Conservation (phyloP, 1,140 invertebrate species). For the Drosophila pruinosa region DNA sequence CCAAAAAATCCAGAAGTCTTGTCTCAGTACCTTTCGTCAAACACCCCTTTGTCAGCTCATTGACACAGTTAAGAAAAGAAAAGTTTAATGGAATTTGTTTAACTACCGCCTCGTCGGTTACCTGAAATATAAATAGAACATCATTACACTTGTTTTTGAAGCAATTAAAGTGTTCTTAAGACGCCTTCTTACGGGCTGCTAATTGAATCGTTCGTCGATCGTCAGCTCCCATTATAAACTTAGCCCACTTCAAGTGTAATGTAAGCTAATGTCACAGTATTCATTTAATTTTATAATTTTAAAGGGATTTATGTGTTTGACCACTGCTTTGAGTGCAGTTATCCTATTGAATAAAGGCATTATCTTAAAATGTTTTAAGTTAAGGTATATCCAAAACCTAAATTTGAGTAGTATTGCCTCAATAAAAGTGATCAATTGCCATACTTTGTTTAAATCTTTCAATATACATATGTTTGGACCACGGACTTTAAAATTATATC, state of each 20-base stretch:
- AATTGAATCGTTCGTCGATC: slow-evolving; percentile 38
- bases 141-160: slow-evolving; percentile 80
- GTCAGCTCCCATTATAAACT: background rate
- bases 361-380: no score
- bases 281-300: slow-evolving; percentile 53
- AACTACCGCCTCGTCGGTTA: slow-evolving; percentile 65
- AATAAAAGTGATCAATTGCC: no score
- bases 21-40: background rate
- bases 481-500: no score
- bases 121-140: slow-evolving; percentile 77
- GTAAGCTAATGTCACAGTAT: slow-evolving; percentile 55
- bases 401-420: no score
- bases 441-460: no score
- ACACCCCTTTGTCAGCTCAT: slow-evolving; percentile 29
- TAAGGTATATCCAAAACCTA: no score
- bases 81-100: slow-evolving; percentile 81
- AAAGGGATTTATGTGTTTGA: slow-evolving; percentile 52
- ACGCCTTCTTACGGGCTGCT: slow-evolving; percentile 35
- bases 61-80: slow-evolving; percentile 79
- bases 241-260: slow-evolving; percentile 26
- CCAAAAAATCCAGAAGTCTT: slow-evolving; percentile 69
- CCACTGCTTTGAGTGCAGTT: slow-evolving; percentile 10
- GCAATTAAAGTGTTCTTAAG: slow-evolving; percentile 81
- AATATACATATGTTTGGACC: no score
- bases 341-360: background rate